Base-by-base conservation (phyloP, 1,140 invertebrate species). In the Neodiprion lecontei region DNA sequence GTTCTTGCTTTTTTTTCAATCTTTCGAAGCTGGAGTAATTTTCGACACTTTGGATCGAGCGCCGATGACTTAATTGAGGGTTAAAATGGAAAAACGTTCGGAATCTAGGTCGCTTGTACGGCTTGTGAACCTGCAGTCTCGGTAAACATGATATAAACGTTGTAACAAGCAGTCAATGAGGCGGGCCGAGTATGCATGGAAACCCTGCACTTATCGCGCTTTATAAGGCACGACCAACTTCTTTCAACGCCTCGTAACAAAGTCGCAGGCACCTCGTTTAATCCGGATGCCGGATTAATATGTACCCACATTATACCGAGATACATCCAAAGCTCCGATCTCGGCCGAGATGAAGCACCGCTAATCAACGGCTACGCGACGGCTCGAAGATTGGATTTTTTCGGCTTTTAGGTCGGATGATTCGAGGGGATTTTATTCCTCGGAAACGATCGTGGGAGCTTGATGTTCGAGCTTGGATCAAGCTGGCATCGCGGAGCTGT, bases 201-300 rank as follows among this genome's bases (percentile, higher is more conserved):
- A 14, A 61, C 5, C 53, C 53, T 61, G 53, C n/a, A 61, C 53
- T 61, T 61, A 61, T 61, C 53, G 53, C 53, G n/a, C 53, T 61
- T 2, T 40, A 40, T 40, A 40, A 40, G 28, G 28, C 28, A 40
- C 2, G 2, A 40, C 28, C 28, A 40, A 40, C 28, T 40, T 40
- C 53, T 61, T 61, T 61, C 53, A 61, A 61, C 53, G 53, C 53
- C 53, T 17, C 53, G n/a, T n/a, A 53, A 53, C 50, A 53, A 53
- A 53, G 50, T 53, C 50, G 50, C n/a, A 11, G n/a, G 1, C 50
- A 21, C 17, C 17, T 21, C 50, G 50, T 53, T 53, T 53, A 53
- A 53, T 53, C 50, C 50, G 50, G 10, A 14, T 10, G 50, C 17
- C 17, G 17, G 17, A 21, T 21, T 5, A 40, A 3, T 40, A 40